Conservation (phyloP, 2,113 vertebrate genomes). For the Petaurus breviceps region DNA sequence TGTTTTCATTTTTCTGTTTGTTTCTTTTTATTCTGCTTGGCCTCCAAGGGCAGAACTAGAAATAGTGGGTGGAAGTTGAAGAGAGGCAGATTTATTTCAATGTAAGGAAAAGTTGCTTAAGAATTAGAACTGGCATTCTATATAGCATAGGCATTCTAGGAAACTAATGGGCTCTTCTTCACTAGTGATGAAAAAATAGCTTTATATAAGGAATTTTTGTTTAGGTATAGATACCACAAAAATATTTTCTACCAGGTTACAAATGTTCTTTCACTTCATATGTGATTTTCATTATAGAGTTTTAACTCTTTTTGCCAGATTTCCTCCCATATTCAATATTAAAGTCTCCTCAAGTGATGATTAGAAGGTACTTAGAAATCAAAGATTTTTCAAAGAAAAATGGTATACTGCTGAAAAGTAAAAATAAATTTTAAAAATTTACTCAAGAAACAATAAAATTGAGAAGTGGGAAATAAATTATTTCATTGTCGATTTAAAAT, state of each 20-base stretch:
- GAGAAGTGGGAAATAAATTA: not conserved
- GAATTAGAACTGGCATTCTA: not conserved
- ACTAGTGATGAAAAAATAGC: not conserved
- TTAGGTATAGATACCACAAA: not conserved
- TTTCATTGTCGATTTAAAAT: not conserved
- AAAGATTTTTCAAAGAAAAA: constrained; percentile 79
- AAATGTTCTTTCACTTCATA: constrained; percentile 57
- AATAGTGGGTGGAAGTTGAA: not conserved
- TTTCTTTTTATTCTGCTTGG: not conserved
- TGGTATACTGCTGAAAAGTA: constrained; percentile 73
- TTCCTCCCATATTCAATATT: constrained; percentile 65
- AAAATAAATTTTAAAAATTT: constrained; percentile 70
- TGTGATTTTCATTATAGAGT: constrained; percentile 66
- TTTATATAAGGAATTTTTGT: not conserved
- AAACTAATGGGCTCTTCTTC: not conserved
- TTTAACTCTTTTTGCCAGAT: constrained; percentile 71
- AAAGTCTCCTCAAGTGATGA: constrained; percentile 75
- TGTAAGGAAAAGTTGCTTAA: not conserved
- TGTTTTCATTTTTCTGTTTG: not conserved
- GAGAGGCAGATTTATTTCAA: not conserved
- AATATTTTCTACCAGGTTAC: not conserved
- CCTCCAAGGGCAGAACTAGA: not conserved
- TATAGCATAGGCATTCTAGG: not conserved
- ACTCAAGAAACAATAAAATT: constrained; percentile 53
- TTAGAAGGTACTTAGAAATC: constrained; percentile 75